Evolutionary conservation across 1,140 invertebrate species (phyloP).

Genomic region (Chymomyza costata): DNA sequence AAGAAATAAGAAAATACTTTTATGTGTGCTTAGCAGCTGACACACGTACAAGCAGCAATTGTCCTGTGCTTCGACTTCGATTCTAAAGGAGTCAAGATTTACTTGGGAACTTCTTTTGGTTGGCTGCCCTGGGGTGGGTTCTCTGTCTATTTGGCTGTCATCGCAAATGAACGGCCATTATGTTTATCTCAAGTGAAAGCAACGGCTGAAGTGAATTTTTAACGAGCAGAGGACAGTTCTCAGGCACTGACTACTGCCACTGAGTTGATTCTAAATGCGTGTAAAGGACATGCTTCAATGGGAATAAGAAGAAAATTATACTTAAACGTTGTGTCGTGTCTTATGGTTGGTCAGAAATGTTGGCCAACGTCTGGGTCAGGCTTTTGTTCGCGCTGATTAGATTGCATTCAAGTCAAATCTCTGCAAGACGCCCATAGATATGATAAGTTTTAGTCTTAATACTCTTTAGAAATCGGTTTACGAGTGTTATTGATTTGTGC

Average conservation of each 20-base stretch:
- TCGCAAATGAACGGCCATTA: slow-evolving; percentile 71
- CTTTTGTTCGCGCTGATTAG: slow-evolving; percentile 35
- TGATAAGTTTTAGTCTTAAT: no score
- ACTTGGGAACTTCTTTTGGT: slow-evolving; percentile 40
- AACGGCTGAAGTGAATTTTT: slow-evolving; percentile 65
- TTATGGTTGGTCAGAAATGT: no score
- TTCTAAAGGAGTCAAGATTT: slow-evolving; percentile 60
- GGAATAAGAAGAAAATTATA: slow-evolving; percentile 71
- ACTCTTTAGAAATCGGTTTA: no score
- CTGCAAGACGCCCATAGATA: no score
- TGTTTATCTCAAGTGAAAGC: slow-evolving; percentile 70
- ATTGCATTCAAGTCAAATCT: slow-evolving; percentile 34
- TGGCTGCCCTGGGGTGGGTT: not conserved
- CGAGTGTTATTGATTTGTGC: no score
- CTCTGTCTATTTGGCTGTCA: not conserved
- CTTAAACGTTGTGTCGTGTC: slow-evolving; percentile 67
- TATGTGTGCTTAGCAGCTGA: slow-evolving; percentile 25
- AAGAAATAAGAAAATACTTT: slow-evolving; percentile 5
- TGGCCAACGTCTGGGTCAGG: slow-evolving; percentile 8
- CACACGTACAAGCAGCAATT: slow-evolving; percentile 58
- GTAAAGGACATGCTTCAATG: slow-evolving; percentile 70
- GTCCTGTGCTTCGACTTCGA: slow-evolving; percentile 52
- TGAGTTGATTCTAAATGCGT: slow-evolving; percentile 45
- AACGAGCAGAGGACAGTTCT: slow-evolving; percentile 40
- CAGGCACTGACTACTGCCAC: slow-evolving; percentile 56